Base-by-base conservation (phyloP, 2,797 vertebrate species). In the Meriones psammophilus region DNA sequence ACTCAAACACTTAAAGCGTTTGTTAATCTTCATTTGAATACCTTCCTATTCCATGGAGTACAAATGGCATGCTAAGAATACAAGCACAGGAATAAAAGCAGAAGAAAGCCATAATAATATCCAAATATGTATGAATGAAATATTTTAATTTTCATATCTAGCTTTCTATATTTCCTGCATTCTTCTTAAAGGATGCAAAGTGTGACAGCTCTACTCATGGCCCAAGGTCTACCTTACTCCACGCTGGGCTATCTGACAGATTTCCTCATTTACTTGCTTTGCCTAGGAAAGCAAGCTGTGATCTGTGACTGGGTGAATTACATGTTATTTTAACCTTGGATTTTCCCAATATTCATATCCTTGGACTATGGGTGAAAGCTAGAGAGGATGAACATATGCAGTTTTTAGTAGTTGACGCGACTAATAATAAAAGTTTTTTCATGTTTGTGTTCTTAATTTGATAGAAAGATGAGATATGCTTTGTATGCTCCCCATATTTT, bases 291-390 rank as follows among this genome's bases (percentile, higher is more conserved):
- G 71, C 97, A 98, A 97, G 92, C 94, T 87, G 95, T 97, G 96
- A 97, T 98, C 94, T 94, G 96, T 96, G 7, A 68, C 94, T 96
- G 91, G 92, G 94, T 97, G 98, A 98, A 98, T 98, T 98, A 94
- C 84, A 95, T 97, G 66, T 98, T 22, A 96, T 95, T 97, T 98
- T 98, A 98, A 94, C 92, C 86, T 96, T 68, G n/a, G 26, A 14
- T 13, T 66, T 95, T 88, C 96, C 89, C 97, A 97, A 95, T 90
- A 98, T 98, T 98, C 95, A 97, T 97, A 89, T 96, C 96, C 95
- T 96, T 97, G 33, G n/a, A 95, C 92, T 97, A 89, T 97, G 89
- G 5, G 9, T 78, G n/a, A 97, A 97, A 98, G 96, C 92, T 96
- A 86, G 81, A 96, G 90, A 98, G 96, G 89, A 96, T 94, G 1